Percentiles rank a stretch among this genome's conserved stretches.
These are phyloP conservation scores for Leucopsar rothschildi DNA, from an alignment of 2,113 vertebrate species.

Conservation along the genomic window DNA sequence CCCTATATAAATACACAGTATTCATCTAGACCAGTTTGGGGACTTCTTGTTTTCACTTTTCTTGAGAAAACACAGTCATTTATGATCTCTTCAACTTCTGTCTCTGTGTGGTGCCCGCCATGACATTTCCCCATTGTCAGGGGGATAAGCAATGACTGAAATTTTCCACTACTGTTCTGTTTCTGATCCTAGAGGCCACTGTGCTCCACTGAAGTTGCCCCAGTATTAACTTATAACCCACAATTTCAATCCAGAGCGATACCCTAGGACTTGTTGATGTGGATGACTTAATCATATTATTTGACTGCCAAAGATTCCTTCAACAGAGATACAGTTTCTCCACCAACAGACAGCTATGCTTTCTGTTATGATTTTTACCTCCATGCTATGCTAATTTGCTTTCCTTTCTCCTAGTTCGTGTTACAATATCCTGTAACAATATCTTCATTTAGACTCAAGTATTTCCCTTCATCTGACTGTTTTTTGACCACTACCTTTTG, in stretches of 20 bases:
- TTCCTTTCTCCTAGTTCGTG: neutral
- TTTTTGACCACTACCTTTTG: neutral
- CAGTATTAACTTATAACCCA: neutral
- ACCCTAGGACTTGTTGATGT: neutral
- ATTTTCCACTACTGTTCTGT: neutral
- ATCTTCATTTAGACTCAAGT: neutral
- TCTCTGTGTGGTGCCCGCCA: neutral
- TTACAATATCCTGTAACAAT: neutral
- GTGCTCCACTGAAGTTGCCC: neutral
- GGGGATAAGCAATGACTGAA: neutral
- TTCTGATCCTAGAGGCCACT: neutral
- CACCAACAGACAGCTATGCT: neutral
- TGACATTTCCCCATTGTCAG: neutral
- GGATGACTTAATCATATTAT: neutral
- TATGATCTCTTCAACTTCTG: neutral
- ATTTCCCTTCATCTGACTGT: neutral
- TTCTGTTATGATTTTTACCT: neutral
- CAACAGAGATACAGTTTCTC: neutral
- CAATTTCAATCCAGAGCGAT: neutral
- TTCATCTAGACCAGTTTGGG: neutral
- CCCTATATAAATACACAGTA: neutral
- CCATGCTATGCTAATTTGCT: neutral
- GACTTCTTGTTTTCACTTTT: neutral
- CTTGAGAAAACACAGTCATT: neutral
- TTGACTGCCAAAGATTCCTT: neutral